Conservation (phyloP, 2,113 vertebrate species). For the Motacilla alba region DNA sequence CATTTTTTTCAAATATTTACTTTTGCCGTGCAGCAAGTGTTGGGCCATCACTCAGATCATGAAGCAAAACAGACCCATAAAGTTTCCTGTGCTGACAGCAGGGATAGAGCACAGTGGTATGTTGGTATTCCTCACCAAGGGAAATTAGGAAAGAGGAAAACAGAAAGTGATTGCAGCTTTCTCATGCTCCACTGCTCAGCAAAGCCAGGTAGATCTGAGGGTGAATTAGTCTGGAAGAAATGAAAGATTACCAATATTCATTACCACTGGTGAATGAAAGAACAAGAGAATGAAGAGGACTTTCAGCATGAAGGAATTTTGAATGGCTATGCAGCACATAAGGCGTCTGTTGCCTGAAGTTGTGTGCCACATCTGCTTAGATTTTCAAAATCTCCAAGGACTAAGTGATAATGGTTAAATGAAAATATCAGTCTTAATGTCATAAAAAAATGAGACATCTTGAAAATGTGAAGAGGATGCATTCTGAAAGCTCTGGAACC, state of each 20-base stretch:
- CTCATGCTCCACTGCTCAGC: neutral
- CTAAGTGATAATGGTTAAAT: neutral
- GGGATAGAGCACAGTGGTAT: neutral
- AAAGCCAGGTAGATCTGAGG: neutral
- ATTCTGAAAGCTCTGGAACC: neutral
- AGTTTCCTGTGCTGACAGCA: neutral
- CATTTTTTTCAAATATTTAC: neutral
- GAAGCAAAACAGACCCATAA: neutral
- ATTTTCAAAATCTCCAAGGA: neutral
- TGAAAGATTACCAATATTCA: neutral
- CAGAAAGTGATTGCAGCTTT: neutral
- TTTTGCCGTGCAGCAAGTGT: neutral
- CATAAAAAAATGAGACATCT: neutral
- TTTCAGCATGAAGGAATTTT: neutral
- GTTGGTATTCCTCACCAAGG: neutral
- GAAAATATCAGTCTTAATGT: neutral
- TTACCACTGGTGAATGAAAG: neutral
- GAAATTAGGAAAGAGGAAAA: neutral
- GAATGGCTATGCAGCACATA: neutral
- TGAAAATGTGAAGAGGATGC: neutral
- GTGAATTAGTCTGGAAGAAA: neutral
- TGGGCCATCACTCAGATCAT: neutral
- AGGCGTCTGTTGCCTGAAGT: neutral
- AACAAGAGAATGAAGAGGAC: neutral
- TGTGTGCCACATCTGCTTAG: neutral